Conservation (phyloP, 2,888 invertebrate species). For the Nomada fucata region DNA sequence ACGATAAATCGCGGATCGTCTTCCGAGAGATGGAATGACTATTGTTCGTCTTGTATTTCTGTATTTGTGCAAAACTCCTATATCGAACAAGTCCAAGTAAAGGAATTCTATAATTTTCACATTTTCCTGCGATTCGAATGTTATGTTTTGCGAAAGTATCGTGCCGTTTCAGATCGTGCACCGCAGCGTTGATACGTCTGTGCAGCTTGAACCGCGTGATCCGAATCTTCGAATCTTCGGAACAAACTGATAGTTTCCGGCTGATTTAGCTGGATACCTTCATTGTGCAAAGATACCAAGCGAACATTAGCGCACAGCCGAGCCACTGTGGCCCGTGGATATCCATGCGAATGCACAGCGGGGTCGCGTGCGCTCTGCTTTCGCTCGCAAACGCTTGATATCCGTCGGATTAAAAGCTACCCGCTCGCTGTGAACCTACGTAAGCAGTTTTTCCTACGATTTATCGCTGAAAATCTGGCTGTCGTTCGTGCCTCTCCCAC, state of each 20-base stretch:
- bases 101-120: too few species aligned
- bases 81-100: too few species aligned
- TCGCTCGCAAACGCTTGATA: slow-evolving; percentile 15
- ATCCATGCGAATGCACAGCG: slow-evolving; percentile 19
- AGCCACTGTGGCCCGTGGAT: not conserved
- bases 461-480: slow-evolving; percentile 31
- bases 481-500: not conserved
- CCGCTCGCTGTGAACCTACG: slow-evolving; percentile 35
- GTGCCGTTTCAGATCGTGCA: too few species aligned
- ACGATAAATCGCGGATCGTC: not conserved
- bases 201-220: too few species aligned
- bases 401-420: slow-evolving; percentile 49
- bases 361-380: slow-evolving; percentile 11
- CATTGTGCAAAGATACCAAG: not conserved
- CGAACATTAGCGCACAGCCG: not conserved
- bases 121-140: too few species aligned
- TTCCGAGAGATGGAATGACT: not conserved
- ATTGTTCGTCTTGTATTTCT: too few species aligned
- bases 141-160: too few species aligned
- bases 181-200: too few species aligned
- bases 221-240: not conserved
- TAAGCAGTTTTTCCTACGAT: slow-evolving; percentile 52
- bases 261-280: not conserved
- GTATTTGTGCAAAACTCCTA: too few species aligned
- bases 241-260: not conserved